Base-by-base conservation (phyloP, 2,797 vertebrate genomes). In the Xyrichtys novacula region DNA sequence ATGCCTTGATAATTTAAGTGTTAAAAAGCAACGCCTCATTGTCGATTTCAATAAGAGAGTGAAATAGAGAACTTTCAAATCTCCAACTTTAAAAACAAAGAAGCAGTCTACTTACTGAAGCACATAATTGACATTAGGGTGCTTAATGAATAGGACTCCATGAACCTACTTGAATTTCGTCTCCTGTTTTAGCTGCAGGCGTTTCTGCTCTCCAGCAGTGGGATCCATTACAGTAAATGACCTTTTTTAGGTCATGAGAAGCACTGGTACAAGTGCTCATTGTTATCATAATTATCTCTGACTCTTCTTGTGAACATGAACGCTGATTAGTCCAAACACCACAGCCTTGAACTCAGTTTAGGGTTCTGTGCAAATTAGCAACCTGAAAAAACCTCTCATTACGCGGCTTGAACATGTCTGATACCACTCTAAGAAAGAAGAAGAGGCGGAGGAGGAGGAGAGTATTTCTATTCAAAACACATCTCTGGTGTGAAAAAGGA, bases 251-350 rank as follows among this genome's bases (percentile, higher is more conserved):
- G 32, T 58, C 22, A 54, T 5, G 42, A 14, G 26, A 63, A 26
- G 34, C 22, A 20, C 50, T 34, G 40, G 44, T 73, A 73, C 73
- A 63, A 62, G 71, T 11, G 17, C 50, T 76, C 38, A 28, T 50
- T 71, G 79, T 68, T 61, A 65, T 55, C 62, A 52, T 81, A 82
- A 85, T 88, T 64, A 87, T 65, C 44, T 85, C 34, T 0, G 56
- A 65, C 69, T 76, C 60, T 50, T 57, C 49, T 69, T 47, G 23
- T 16, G 63, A 78, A 74, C 72, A 77, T 6, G 42, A 71, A 56
- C 64, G 39, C 66, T 70, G 68, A 86, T 82, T 74, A 78, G 47
- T 60, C 23, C 25, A 29, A 77, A 76, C 39, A 76, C 53, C 40
- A 50, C 39, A 25, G 61, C 54, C 17, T 42, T 74, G 54, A 85